These are phyloP conservation scores for Catostylus mosaicus DNA, from an alignment of 30 jellyfish, hydroid and myxozoan species.

Conservation along the genomic window DNA sequence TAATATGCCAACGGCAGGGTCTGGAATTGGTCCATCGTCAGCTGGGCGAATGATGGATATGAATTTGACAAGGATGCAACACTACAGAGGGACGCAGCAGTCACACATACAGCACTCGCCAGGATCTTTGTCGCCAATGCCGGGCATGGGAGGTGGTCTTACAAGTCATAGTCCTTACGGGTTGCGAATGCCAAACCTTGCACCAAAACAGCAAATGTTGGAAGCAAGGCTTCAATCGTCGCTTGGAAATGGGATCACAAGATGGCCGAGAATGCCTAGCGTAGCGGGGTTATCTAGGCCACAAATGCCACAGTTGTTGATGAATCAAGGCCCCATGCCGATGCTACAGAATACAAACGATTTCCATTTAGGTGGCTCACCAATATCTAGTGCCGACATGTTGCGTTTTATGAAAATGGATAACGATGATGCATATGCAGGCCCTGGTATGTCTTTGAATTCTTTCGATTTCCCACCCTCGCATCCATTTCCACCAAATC, in stretches of 20 bases:
- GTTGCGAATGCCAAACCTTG: constrained; percentile 69
- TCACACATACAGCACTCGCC: constrained; percentile 71
- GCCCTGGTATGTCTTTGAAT: constrained; percentile 41
- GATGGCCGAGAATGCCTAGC: constrained; percentile 77
- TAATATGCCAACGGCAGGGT: constrained; percentile 40
- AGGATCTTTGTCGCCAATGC: constrained; percentile 65
- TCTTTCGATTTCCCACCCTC: constrained; percentile 58
- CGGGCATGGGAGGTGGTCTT: constrained; percentile 57
- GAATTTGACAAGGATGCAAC: constrained; percentile 53
- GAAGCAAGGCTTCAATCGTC: constrained; percentile 61
- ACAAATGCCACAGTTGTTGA: constrained; percentile 68
- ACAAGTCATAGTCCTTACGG: constrained; percentile 52
- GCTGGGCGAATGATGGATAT: constrained; percentile 66
- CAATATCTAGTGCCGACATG: constrained; percentile 62
- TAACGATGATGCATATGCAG: constrained; percentile 31
- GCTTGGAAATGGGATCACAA: constrained; percentile 46
- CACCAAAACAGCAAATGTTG: constrained; percentile 63
- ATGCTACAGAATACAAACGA: constrained; percentile 47
- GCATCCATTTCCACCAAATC: constrained; percentile 52
- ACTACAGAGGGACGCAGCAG: constrained; percentile 65
- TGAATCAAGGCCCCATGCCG: constrained; percentile 72
- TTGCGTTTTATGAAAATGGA: constrained; percentile 56
- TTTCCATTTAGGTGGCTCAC: constrained; percentile 58
- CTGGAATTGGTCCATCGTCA: constrained; percentile 57
- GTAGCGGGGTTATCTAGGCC: constrained; percentile 59